Base-by-base conservation (phyloP, 2,888 invertebrate genomes). In the Netelia melanura region DNA sequence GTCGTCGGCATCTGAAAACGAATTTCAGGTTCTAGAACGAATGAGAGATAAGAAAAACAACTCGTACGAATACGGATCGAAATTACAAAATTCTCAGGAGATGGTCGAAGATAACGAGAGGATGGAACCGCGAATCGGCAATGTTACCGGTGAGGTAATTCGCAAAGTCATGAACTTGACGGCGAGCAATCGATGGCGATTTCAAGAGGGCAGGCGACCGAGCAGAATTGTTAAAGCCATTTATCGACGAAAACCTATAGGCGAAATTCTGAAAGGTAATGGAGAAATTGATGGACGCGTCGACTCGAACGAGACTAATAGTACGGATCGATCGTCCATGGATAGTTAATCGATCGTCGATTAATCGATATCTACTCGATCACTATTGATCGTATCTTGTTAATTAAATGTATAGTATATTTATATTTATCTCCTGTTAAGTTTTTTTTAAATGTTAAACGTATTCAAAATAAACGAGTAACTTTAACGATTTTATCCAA, bases 211-310 rank as follows among this genome's bases (percentile, higher is more conserved):
- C 23, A 79, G 81, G 25, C 77, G 23, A 23, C 74, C 81, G 2
- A 56, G 68, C 23, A 80, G 77, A 77, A 9, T 86, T 3, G 78
- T 83, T 8, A 86, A 83, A 21, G 68, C 83, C 44, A 70, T 76
- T 21, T 84, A 84, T 78, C 82, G 77, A 11, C 78, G 87, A 1
- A 81, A 76, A 54, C 81, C 81, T 1, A 75, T 52, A 2, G 61
- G 44, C 0, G 79, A 77, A 10, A 71, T 75, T 9, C 71, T 77
- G 10, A 86, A 78, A 56, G 83, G 78, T 67, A 87, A 67, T 17
- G 52, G 52, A 10, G 70, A 76, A 71, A 52, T 23, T 0, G 14
- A 10, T 30, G 48, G 56, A 43, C n/a, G 65, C n/a, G 17, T 11
- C 14, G 23, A 14, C 1, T 54, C 68, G 9, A 78, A 14, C 56